Conservation (phyloP, 2,113 vertebrate genomes). For the Poecilia latipinna region DNA sequence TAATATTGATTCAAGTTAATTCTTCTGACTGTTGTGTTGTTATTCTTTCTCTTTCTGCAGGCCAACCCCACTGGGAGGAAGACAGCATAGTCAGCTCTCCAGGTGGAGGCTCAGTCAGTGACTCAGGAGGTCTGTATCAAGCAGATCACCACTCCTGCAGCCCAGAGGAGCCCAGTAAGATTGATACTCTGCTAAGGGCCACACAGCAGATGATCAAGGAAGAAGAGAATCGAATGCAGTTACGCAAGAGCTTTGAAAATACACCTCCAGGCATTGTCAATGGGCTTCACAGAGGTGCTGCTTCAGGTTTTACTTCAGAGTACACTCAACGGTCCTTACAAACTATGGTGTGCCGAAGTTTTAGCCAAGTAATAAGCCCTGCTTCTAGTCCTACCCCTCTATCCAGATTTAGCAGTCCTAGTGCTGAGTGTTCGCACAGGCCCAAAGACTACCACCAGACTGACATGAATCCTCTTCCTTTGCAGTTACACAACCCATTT, state of each 20-base stretch:
- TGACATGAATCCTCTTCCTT: constrained; percentile 83
- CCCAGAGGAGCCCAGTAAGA: constrained; percentile 93
- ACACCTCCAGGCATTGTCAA: constrained; percentile 84
- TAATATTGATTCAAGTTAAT: background rate
- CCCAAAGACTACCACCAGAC: constrained; percentile 91
- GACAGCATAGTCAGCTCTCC: constrained; percentile 94
- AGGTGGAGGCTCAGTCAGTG: constrained; percentile 92
- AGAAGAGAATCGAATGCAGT: constrained; percentile 89
- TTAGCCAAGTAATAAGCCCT: constrained; percentile 83
- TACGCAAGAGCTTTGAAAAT: constrained; percentile 79
- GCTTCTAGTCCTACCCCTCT: constrained; percentile 86
- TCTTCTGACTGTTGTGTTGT: background rate
- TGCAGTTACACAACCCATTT: constrained; percentile 81
- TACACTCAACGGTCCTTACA: constrained; percentile 84
- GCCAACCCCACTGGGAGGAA: constrained; percentile 93
- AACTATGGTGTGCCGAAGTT: constrained; percentile 81
- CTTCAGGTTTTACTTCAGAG: constrained; percentile 83
- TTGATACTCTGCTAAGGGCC: constrained; percentile 93
- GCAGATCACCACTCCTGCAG: constrained; percentile 87
- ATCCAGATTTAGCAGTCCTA: constrained; percentile 91
- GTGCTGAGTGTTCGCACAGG: constrained; percentile 87
- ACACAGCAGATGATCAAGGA: constrained; percentile 99
- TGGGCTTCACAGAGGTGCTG: constrained; percentile 86
- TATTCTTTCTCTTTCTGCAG: constrained; percentile 75
- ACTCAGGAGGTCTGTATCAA: constrained; percentile 90